phyloP scores from a whole-genome alignment of 2,797 vertebrate species.

The Pteronotus mesoamericanus region DNA sequence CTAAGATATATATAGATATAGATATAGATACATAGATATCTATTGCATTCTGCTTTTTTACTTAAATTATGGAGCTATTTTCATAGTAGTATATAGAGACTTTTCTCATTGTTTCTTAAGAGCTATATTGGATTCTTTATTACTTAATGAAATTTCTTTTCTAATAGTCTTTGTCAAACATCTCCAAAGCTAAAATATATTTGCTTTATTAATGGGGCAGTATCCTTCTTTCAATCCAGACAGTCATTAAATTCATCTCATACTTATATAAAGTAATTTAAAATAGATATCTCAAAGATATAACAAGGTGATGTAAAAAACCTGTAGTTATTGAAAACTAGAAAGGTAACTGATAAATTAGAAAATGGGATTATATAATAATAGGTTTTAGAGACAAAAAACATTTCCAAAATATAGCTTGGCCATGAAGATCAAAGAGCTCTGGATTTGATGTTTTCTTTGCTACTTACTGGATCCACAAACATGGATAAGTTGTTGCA shows the following conservation, averaged over 20 bases:
- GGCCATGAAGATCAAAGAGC: neutral
- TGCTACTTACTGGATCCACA: neutral
- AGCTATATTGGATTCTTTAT: neutral
- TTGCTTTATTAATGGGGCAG: neutral
- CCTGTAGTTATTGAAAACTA: neutral
- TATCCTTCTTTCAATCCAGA: neutral
- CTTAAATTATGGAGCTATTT: neutral
- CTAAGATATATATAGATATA: neutral
- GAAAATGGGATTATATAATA: neutral
- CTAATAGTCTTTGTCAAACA: neutral
- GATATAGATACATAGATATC: too few species aligned
- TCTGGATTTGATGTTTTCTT: neutral
- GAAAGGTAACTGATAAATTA: neutral
- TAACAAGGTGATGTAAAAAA: neutral
- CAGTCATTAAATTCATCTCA: neutral
- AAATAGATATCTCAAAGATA: neutral
- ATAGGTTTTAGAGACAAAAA: neutral
- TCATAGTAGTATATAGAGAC: neutral
- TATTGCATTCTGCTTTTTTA: neutral
- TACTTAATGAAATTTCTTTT: neutral
- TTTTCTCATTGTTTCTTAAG: neutral
- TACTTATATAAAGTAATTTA: neutral
- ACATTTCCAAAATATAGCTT: neutral
- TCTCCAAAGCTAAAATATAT: neutral
- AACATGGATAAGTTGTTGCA: neutral